Percentiles rank a stretch among this genome's conserved stretches.
phyloP scores from a whole-genome alignment of 2,113 vertebrate species.

The Platichthys stellatus region DNA sequence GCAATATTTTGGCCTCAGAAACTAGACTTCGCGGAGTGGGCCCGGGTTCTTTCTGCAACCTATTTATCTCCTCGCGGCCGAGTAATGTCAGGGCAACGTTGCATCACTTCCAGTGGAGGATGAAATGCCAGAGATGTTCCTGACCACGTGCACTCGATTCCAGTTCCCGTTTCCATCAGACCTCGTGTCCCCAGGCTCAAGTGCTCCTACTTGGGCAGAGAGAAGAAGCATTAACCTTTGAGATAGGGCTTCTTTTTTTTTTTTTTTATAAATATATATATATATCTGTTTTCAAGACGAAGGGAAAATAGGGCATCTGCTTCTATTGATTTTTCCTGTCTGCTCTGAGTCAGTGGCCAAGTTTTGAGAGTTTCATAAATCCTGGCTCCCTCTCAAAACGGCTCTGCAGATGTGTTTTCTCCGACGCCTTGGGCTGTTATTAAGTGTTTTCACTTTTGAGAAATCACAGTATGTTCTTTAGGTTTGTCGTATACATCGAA shows the following conservation, averaged over 20 bases:
- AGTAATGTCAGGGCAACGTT: slow-evolving; percentile 61
- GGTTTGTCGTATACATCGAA: slow-evolving; percentile 32
- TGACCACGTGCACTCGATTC: slow-evolving; percentile 61
- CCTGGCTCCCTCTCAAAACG: slow-evolving; percentile 54
- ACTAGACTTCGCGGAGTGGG: slow-evolving; percentile 16
- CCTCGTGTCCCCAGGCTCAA: slow-evolving; percentile 61
- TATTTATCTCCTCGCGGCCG: slow-evolving; percentile 51
- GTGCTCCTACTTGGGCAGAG: slow-evolving; percentile 45
- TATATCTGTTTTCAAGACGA: slow-evolving; percentile 54
- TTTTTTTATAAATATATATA: slow-evolving; percentile 25
- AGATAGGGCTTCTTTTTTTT: slow-evolving; percentile 26
- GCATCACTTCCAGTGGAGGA: slow-evolving; percentile 66
- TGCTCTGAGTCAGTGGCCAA: slow-evolving; percentile 63
- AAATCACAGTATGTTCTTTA: slow-evolving; percentile 52
- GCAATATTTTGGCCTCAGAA: slow-evolving; percentile 9
- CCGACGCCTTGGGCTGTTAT: slow-evolving; percentile 46
- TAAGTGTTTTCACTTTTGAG: slow-evolving; percentile 53
- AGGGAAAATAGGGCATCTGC: slow-evolving; percentile 69
- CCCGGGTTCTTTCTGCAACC: slow-evolving; percentile 21
- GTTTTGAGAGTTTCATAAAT: slow-evolving; percentile 57
- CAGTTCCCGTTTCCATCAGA: slow-evolving; percentile 49
- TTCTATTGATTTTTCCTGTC: slow-evolving; percentile 72
- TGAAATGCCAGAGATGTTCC: slow-evolving; percentile 71
- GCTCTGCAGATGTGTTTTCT: slow-evolving; percentile 50
- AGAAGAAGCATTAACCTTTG: slow-evolving; percentile 74